Evolutionary conservation across 2,888 invertebrate species (phyloP), one percentile per base, ranked within the genome.

Genomic region (Pristionchus fissidentatus): DNA sequence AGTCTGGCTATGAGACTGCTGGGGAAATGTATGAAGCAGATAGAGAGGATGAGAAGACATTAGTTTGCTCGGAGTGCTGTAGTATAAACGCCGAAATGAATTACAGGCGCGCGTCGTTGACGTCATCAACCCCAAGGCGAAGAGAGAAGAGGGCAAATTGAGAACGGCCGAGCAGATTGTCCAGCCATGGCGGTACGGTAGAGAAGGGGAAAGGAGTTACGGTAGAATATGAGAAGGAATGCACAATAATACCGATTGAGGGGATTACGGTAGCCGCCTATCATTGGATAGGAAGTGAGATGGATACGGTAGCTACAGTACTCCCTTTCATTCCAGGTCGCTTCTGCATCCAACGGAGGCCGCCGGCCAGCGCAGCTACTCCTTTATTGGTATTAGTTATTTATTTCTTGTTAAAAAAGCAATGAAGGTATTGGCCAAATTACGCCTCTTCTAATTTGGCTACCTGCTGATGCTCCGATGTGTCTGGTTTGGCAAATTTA

Each of bases 311-410:
- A 55, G 10, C 7, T 0, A 19, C 3, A 57, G 22, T 19, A 62
- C 19, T 19, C 3, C 29, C 19, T n/a, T 8, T 38, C 66, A 46
- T 13, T 62, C 8, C 80, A 81, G 89, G 35, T 85, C 90, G 7
- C 83, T 92, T 8, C 82, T 88, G 41, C 88, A 87, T 84, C 91
- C 91, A n/a, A 87, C 85, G 19, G 87, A 89, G 26, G 87, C 89
- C 10, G 85, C 86, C 66, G 91, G 91, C 10, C 86, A 90, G 52
- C 83, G 91, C 38, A 90, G 89, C 80, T 91, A 91, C 83, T 85
- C 89, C 13, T 88, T 91, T 43, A 38, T 88, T 32, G 91, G 91
- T 90, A n/a, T n/a, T 26, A 13, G 84, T 19, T 46, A 70, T 62
- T 15, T 70, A 7, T 38, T 55, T 2, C 13, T 22, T 19, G n/a